These are phyloP conservation scores for Chironomus striatipennis DNA, from an alignment of 1,140 invertebrate species.

Conservation along the genomic window DNA sequence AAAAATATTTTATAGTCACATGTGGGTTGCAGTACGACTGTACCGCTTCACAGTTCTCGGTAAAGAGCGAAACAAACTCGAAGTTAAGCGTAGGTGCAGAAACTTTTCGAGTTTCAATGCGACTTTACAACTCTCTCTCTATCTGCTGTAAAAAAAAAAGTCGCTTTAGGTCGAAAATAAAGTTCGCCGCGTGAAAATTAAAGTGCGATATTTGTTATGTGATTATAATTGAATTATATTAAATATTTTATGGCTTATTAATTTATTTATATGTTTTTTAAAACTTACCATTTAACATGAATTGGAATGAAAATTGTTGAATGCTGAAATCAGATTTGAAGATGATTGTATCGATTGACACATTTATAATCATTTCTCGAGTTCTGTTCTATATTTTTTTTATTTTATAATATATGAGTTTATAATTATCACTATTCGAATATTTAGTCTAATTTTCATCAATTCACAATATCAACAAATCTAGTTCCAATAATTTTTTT, in stretches of 20 bases:
- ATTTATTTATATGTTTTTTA: too few species aligned
- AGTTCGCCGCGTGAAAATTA: not conserved
- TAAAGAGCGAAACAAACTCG: not conserved
- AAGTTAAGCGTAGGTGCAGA: not conserved
- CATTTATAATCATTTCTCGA: constrained; percentile 16
- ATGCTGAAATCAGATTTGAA: not conserved
- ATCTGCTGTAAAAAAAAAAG: not conserved
- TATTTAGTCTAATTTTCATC: too few species aligned
- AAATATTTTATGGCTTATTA: too few species aligned
- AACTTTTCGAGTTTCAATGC: constrained; percentile 3
- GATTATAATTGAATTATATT: not conserved
- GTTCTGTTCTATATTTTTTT: not conserved
- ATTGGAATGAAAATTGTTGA: not conserved
- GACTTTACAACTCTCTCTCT: not conserved
- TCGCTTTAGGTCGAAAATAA: too few species aligned
- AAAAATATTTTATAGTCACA: constrained; percentile 20
- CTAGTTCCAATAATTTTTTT: too few species aligned
- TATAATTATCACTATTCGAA: too few species aligned
- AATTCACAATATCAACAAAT: too few species aligned
- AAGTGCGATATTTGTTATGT: constrained; percentile 13
- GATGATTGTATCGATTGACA: constrained; percentile 8
- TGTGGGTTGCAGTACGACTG: constrained; percentile 3
- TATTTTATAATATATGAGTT: not conserved
- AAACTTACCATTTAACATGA: constrained; percentile 13
- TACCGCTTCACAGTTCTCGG: not conserved